These are phyloP conservation scores for Lycophotia porphyrea DNA, from an alignment of 2,888 invertebrate genomes.

Conservation along the genomic window DNA sequence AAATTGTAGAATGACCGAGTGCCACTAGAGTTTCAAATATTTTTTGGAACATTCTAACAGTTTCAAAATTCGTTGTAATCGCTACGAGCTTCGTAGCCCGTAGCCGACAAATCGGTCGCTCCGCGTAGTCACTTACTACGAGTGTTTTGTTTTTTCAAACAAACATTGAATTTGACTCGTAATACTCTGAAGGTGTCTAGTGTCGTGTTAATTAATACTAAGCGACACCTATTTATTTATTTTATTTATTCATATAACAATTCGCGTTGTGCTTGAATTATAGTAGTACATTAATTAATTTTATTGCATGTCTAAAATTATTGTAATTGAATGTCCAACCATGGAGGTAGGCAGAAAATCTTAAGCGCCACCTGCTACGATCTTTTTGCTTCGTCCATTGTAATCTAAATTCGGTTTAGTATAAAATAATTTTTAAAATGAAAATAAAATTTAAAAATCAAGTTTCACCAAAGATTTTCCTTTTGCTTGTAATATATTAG, in stretches of 20 bases:
- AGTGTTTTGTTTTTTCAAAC: neutral
- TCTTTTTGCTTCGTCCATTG: too few relatives aligned
- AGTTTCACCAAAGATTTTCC: neutral
- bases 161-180: neutral
- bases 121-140: neutral
- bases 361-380: too few relatives aligned
- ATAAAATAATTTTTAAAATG: too few relatives aligned
- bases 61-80: neutral
- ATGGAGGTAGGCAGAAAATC: too few relatives aligned
- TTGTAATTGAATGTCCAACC: neutral
- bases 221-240: too few relatives aligned
- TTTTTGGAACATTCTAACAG: neutral
- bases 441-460: too few relatives aligned
- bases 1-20: neutral
- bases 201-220: neutral
- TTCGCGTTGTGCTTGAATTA: too few relatives aligned
- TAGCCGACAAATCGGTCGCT: neutral
- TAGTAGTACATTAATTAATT: too few relatives aligned
- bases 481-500: slow-evolving; percentile 79
- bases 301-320: neutral
- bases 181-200: neutral
- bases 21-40: too few relatives aligned
- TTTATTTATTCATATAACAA: too few relatives aligned
- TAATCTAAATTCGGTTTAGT: too few relatives aligned
- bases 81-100: slow-evolving; percentile 16